Evolutionary conservation across 2,797 vertebrate genomes (phyloP).

Genomic region (Onychomys arenicola): DNA sequence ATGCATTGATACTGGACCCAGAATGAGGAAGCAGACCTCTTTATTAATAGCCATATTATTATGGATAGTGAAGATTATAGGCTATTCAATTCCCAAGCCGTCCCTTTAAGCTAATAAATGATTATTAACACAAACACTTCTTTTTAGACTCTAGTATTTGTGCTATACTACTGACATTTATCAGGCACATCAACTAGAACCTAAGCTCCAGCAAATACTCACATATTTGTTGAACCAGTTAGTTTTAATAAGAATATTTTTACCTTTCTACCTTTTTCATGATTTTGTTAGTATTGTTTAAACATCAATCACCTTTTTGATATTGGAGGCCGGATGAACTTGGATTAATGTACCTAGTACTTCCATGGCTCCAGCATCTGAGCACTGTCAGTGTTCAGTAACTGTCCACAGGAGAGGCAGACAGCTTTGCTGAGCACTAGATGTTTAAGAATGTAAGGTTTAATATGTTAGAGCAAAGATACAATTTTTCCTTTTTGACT

Average conservation of each 20-base stretch:
- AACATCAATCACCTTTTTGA: conserved; percentile 20
- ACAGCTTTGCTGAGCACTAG: neutral
- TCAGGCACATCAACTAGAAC: neutral
- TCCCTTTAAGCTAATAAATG: conserved; percentile 24
- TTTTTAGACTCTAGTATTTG: neutral
- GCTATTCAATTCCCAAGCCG: neutral
- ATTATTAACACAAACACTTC: conserved; percentile 17
- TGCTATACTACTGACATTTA: neutral
- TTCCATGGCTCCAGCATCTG: neutral
- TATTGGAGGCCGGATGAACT: neutral
- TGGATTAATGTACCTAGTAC: neutral
- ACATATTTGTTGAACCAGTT: conserved; percentile 24
- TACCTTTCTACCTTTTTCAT: neutral
- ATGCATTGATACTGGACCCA: neutral
- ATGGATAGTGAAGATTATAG: neutral
- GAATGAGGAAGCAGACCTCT: neutral
- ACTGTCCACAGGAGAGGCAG: conserved; percentile 24
- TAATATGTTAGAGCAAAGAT: conserved; percentile 47
- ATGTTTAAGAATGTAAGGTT: neutral
- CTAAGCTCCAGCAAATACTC: neutral
- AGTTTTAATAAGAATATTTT: conserved; percentile 34
- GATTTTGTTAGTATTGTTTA: conserved; percentile 38
- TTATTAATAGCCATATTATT: neutral
- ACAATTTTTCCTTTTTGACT: conserved; percentile 31
- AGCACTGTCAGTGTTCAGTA: conserved; percentile 27